Conservation (phyloP, 2,113 vertebrate species). For the Odocoileus hemionus region DNA sequence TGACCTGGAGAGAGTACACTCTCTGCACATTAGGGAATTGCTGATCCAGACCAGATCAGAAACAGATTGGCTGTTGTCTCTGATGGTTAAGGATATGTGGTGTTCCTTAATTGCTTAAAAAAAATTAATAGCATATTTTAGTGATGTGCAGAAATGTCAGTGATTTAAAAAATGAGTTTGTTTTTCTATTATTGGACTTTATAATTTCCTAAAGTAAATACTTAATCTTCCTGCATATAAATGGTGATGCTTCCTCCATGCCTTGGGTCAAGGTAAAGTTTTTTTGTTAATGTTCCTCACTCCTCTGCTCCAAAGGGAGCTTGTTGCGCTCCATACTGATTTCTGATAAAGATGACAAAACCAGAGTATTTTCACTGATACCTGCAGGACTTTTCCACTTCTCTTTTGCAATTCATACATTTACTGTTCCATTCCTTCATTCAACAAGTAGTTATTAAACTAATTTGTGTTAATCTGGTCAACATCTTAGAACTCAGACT, state of each 20-base stretch:
- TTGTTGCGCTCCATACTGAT: neutral
- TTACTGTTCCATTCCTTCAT: neutral
- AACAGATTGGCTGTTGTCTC: neutral
- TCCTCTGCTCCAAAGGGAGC: neutral
- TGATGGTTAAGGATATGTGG: neutral
- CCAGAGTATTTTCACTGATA: neutral
- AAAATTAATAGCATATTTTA: neutral
- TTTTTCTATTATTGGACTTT: neutral
- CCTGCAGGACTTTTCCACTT: neutral
- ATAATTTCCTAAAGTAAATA: neutral
- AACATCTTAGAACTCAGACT: neutral
- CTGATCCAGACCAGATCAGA: neutral
- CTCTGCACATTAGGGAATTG: neutral
- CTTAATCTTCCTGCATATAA: neutral
- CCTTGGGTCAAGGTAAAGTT: neutral
- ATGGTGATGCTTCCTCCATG: neutral
- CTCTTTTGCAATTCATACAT: neutral
- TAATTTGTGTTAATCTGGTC: neutral
- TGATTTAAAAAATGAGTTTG: neutral
- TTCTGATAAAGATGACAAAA: neutral
- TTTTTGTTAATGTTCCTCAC: neutral
- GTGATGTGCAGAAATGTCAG: neutral
- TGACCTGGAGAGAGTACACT: neutral
- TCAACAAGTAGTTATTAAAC: neutral
- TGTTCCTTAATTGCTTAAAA: neutral